Conservation (phyloP, 1,140 invertebrate genomes). For the Linepithema humile region DNA sequence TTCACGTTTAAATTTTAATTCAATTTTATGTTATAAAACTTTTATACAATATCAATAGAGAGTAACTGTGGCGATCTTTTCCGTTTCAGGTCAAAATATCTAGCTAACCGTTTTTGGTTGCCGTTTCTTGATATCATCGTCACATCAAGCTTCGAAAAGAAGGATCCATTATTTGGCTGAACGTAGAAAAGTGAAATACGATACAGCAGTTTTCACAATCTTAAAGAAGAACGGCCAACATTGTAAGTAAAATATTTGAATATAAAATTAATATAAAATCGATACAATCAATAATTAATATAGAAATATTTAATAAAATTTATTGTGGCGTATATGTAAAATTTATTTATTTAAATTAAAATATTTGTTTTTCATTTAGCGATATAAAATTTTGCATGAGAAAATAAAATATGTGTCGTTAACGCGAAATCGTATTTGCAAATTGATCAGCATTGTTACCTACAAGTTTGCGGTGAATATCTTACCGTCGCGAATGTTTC, state of each 20-base stretch:
- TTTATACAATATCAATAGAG: not conserved
- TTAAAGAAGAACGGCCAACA: not conserved
- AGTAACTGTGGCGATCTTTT: not conserved
- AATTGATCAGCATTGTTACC: too few species aligned
- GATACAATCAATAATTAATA: not conserved
- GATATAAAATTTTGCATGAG: too few species aligned
- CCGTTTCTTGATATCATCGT: not conserved
- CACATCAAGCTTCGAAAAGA: not conserved
- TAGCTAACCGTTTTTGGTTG: not conserved
- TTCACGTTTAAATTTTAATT: conserved; percentile 1
- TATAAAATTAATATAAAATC: conserved; percentile 11
- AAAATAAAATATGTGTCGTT: too few species aligned
- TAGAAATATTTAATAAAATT: not conserved
- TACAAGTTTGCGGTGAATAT: not conserved
- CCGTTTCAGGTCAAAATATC: not conserved
- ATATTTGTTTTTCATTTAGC: too few species aligned
- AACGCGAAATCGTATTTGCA: too few species aligned
- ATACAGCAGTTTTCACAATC: conserved; percentile 34
- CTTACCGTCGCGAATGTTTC: conserved; percentile 46
- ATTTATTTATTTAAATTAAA: too few species aligned
- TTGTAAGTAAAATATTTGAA: conserved; percentile 3
- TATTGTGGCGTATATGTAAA: not conserved
- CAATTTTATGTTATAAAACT: not conserved
- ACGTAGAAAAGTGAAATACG: conserved; percentile 33
- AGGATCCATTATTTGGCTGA: not conserved